Base-by-base conservation (phyloP, 2,888 invertebrate genomes). In the Dryobotodes eremita region DNA sequence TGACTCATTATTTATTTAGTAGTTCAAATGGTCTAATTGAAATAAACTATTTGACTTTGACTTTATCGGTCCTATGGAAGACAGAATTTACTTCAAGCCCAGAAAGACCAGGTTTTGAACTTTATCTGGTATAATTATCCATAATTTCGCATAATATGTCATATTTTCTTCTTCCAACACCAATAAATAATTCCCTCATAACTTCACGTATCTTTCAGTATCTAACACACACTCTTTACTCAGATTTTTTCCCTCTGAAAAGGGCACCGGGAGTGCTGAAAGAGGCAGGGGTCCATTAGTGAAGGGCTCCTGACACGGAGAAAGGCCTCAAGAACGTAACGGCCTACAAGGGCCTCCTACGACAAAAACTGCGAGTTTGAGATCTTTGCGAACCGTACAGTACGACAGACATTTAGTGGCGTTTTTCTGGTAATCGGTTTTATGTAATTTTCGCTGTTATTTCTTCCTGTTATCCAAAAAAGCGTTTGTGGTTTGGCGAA, bases 231-330 rank as follows among this genome's bases (percentile, higher is more conserved):
- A 59, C 64, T 64, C 82, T 72, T n/a, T 66, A 82, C 53, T 31
- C 23, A 50, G 31, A 83, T 42, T 75, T 62, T 62, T 70, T 42
- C 65, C 46, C 82, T 90, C 89, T 89, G 87, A 91, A 90, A 91
- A 90, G 89, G 92, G 90, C 90, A 89, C 90, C 11, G 90, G 88
- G 88, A 88, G 89, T 83, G 83, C 86, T 89, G 84, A 90, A 89
- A 91, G 89, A 86, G 88, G 79, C 90, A 87, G 90, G 92, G 88
- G 91, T 90, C 94, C 94, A 94, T 94, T 94, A 94, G 92, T 90
- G 89, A 88, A 93, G 93, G 89, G 89, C 90, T 87, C 92, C 91
- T 93, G 91, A 92, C 92, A 91, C 91, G 78, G 89, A 90, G 90
- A 93, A 93, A 94, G 92, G 91, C 88, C 90, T 92, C 86, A 82